Conservation (phyloP, 2,113 vertebrate species). For the Cochlearius cochlearius region DNA sequence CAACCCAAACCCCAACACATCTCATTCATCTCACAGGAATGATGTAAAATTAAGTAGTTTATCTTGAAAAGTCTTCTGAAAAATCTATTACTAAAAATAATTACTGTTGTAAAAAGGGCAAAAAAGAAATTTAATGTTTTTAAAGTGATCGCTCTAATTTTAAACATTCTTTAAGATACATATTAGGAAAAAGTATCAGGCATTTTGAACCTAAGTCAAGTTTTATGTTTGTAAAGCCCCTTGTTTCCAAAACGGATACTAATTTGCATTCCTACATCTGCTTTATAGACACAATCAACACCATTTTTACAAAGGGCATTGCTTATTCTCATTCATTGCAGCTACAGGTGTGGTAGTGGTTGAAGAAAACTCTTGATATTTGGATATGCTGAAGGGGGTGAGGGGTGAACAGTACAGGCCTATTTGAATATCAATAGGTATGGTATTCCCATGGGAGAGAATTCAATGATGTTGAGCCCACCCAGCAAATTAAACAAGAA, state of each 20-base stretch:
- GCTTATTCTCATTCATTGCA: not conserved
- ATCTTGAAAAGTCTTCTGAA: not conserved
- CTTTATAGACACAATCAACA: not conserved
- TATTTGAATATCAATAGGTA: not conserved
- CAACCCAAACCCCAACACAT: not conserved
- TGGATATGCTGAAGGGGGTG: not conserved
- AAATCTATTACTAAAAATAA: not conserved
- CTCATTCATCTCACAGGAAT: not conserved
- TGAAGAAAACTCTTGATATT: not conserved
- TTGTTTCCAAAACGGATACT: not conserved
- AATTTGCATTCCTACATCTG: not conserved
- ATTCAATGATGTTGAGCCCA: not conserved
- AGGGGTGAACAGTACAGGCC: not conserved
- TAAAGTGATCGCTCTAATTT: not conserved
- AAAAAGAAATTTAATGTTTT: not conserved
- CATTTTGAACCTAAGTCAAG: not conserved
- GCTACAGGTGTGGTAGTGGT: not conserved
- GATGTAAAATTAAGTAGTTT: not conserved
- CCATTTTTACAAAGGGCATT: not conserved
- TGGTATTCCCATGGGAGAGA: not conserved
- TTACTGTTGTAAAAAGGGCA: not conserved
- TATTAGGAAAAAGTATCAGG: not conserved
- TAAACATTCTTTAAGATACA: not conserved
- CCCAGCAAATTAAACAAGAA: slow-evolving; percentile 30
- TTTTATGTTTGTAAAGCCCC: not conserved